Base-by-base conservation (phyloP, 1,140 invertebrate species). In the Bacillus rossius region DNA sequence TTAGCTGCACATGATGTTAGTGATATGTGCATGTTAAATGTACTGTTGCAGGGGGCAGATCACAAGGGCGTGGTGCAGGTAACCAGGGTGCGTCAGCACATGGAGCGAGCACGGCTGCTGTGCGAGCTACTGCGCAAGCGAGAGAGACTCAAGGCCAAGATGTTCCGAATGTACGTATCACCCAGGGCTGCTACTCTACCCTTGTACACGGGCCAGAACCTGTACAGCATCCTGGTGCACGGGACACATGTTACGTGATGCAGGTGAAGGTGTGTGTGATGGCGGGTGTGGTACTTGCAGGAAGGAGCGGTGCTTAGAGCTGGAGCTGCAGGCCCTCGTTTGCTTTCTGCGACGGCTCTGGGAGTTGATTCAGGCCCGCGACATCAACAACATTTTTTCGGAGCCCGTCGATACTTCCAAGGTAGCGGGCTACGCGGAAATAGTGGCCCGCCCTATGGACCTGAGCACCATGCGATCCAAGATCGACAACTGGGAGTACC, bases 71-170 rank as follows among this genome's bases (percentile, higher is more conserved):
- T 34, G 29, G 29, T 34, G 29, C 29, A 34, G 29, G 29, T 34
- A 10, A 34, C 29, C 5, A 4, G 78, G 55, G 61, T 99, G 61
- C 79, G 95, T 5, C 95, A 98, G 70, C 94, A 98, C 75, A 76
- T 98, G 38, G 96, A 99, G 74, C 81, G 92, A 59, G 94, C 93
- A 2, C 81, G 95, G 65, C 78, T 98, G 19, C 78, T 98, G 0
- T 95, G 95, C 69, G 96, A 98, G 74, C 75, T 98, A 54, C 92
- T 98, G 4, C 81, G 94, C 17, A 99, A 98, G 73, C 79, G 96
- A 37, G 96, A 98, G 75, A 95, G 95, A 71, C 74, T 94, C 2
- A 99, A 99, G 74, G 84, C 91, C 57, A 91, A 94, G 74, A 81
- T 87, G 63, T 88, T 93, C 8, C 87, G 87, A 76, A 81, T 86